phyloP scores from a whole-genome alignment of 2,888 invertebrate species.

The Metalampra italica region DNA sequence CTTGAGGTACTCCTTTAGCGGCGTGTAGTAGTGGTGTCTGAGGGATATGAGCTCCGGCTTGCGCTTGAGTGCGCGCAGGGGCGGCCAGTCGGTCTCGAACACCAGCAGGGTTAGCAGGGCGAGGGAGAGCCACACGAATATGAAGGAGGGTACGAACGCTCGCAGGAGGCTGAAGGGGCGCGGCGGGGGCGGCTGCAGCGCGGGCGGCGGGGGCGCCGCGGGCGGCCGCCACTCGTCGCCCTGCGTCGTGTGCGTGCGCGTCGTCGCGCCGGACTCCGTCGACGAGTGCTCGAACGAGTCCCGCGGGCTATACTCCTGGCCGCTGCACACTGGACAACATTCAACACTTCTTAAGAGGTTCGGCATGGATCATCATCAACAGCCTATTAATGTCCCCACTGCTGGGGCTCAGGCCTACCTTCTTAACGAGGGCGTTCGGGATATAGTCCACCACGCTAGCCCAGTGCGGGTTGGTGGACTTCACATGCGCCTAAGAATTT shows the following conservation, averaged over 20 bases:
- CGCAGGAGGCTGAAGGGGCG: constrained; percentile 80
- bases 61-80: constrained; percentile 83
- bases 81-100: constrained; percentile 87
- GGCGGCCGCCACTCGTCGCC: constrained; percentile 21
- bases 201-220: constrained; percentile 54
- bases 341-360: neutral
- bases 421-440: no score
- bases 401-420: no score
- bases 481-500: no score
- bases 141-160: constrained; percentile 87
- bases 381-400: no score
- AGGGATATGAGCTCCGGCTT: constrained; percentile 88
- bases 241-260: constrained; percentile 34
- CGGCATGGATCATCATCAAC: no score
- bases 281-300: constrained; percentile 81
- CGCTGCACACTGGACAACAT: constrained; percentile 30
- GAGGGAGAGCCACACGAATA: constrained; percentile 84
- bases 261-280: constrained; percentile 83
- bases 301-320: constrained; percentile 82
- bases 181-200: constrained; percentile 38
- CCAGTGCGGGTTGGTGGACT: no score
- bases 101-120: constrained; percentile 83
- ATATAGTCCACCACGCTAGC: no score
- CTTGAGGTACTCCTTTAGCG: constrained; percentile 87
- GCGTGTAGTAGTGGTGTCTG: constrained; percentile 89